Conservation (phyloP, 2,113 vertebrate species). For the Dromas ardeola region DNA sequence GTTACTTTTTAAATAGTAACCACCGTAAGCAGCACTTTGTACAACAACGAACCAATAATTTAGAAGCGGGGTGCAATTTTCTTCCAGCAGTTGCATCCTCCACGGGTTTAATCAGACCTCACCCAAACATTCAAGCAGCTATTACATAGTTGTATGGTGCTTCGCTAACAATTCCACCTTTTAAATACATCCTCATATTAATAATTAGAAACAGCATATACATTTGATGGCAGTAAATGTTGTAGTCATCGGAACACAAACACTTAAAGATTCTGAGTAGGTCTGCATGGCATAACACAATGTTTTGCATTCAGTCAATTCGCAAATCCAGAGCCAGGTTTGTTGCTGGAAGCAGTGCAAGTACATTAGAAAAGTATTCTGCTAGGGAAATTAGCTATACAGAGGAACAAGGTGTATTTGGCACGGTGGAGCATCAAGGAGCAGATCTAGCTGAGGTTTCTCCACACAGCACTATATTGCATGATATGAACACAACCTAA, state of each 20-base stretch:
- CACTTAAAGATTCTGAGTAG: neutral
- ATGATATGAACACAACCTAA: neutral
- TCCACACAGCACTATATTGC: neutral
- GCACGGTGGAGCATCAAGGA: neutral
- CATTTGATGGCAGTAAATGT: neutral
- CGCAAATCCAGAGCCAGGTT: neutral
- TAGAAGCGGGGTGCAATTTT: neutral
- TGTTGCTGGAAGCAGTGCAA: neutral
- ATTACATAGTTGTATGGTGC: neutral
- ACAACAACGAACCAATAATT: neutral
- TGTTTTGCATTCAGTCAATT: neutral
- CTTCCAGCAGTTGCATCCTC: neutral
- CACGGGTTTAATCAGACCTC: neutral
- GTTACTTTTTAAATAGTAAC: neutral
- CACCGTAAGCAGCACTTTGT: neutral
- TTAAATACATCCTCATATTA: neutral
- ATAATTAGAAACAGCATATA: neutral
- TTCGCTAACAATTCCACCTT: neutral
- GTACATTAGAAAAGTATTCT: neutral
- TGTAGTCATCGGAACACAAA: neutral
- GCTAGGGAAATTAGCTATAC: neutral
- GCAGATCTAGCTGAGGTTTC: neutral
- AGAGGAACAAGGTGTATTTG: neutral
- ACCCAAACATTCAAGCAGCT: neutral
- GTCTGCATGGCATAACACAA: neutral